Base-by-base conservation (phyloP, 2,888 invertebrate genomes). In the Clitarchus hookeri region DNA sequence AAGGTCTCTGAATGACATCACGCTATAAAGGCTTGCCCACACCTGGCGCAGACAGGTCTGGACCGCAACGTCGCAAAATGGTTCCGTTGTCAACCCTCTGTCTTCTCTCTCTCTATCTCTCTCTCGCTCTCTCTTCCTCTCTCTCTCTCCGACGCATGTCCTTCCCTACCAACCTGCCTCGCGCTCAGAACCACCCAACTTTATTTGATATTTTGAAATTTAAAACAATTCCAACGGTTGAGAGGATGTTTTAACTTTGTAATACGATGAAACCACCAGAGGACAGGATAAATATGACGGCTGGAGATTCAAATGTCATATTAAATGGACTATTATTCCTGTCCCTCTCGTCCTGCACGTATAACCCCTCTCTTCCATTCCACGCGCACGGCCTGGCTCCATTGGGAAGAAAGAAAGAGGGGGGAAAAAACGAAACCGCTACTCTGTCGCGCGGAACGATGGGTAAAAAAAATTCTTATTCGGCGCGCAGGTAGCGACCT, bases 161-260 rank as follows among this genome's bases (percentile, higher is more conserved):
- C 65, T 8, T 19, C 36, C 4, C 53, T 16, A 53, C 12, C 53
- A 53, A 53, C 53, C 12, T 53, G 4, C 53, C 53, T 53, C 13
- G 53, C 19, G 8, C 13, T 8, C 53, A 12, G 53, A 19, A 12
- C 13, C 53, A 8, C 65, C 65, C 19, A n/a, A 65, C 65, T 65
- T 65, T 65, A 65, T 65, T 65, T 65, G 65, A 65, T 65, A 65
- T 23, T 16, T 65, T 19, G 65, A 65, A 65, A 65, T 65, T 65
- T 65, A 65, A 65, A 65, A 65, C 65, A 65, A 65, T 65, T 65
- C 65, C 65, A n/a, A 65, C 65, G 65, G 65, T 65, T 65, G 65
- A 65, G n/a, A 65, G 65, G 65, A 65, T n/a, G 65, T 65, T 65
- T 65, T 65, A 65, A 65, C 65, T 65, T 65, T 65, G 65, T 65